Evolutionary conservation across 2,113 vertebrate genomes (phyloP).

Genomic region (Natator depressus): DNA sequence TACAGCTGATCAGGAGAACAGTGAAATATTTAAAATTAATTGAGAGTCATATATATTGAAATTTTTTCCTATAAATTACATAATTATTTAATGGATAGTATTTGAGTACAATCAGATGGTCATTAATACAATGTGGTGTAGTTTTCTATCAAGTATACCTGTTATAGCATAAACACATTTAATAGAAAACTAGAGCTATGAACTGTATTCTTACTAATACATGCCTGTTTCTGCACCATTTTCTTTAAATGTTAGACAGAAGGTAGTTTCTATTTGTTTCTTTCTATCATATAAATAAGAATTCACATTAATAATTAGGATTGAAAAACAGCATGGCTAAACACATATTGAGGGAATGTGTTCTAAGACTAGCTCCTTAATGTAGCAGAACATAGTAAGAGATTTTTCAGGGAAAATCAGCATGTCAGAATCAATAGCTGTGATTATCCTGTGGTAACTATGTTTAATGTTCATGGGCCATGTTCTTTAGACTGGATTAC

Average conservation of each 20-base stretch:
- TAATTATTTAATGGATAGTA: neutral
- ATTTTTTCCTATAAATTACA: neutral
- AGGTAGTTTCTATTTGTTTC: neutral
- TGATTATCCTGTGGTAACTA: conserved; percentile 19
- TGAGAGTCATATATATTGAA: neutral
- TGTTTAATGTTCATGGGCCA: conserved; percentile 2
- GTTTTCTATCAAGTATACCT: rapidly evolving
- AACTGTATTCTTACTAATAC: rapidly evolving
- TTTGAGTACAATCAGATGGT: neutral
- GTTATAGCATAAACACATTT: rapidly evolving
- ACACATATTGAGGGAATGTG: neutral
- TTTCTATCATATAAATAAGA: neutral
- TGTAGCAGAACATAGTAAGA: neutral
- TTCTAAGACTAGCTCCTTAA: neutral
- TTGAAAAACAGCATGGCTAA: neutral
- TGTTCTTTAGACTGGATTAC: conserved; percentile 34
- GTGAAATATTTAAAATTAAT: neutral
- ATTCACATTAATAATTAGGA: neutral
- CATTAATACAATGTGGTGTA: rapidly evolving
- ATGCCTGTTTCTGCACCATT: rapidly evolving
- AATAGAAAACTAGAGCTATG: rapidly evolving
- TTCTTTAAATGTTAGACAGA: neutral
- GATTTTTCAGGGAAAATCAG: conserved; percentile 23
- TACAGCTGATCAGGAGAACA: neutral
- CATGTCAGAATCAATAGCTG: conserved; percentile 40